A percentile compares a stretch with the other conserved stretches of the same genome.
Evolutionary conservation across 2,797 vertebrate species (phyloP).

Genomic region (Psittacula derbiana): DNA sequence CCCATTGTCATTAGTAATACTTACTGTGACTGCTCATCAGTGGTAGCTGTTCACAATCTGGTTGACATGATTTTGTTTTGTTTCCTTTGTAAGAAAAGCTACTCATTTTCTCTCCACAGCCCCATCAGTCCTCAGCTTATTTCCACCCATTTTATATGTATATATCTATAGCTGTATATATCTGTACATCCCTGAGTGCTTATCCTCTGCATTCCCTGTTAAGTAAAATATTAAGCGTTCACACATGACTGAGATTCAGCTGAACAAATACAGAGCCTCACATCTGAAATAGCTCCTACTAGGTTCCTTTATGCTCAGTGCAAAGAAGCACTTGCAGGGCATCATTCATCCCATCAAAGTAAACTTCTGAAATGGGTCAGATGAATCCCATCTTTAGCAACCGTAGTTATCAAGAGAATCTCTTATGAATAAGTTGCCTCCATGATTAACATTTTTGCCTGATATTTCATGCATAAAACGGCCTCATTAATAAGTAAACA

Average conservation of each 20-base stretch:
- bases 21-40: not conserved
- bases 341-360: not conserved
- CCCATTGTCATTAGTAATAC: not conserved
- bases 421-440: not conserved
- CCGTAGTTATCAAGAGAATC: not conserved
- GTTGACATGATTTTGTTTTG: not conserved
- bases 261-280: not conserved
- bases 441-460: not conserved
- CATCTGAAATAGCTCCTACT: not conserved
- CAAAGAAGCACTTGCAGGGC: not conserved
- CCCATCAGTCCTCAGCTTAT: not conserved
- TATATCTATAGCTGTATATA: not conserved
- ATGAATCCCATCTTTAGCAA: not conserved
- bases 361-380: not conserved
- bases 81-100: not conserved
- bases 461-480: not conserved
- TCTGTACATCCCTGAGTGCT: not conserved
- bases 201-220: not conserved
- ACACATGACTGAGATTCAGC: not conserved
- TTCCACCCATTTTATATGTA: not conserved
- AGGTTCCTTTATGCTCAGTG: not conserved
- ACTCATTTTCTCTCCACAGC: not conserved
- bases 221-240: not conserved
- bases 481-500: not conserved
- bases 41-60: not conserved